Base-by-base conservation (phyloP, 2,888 invertebrate species). In the Cerceris ruficornis region DNA sequence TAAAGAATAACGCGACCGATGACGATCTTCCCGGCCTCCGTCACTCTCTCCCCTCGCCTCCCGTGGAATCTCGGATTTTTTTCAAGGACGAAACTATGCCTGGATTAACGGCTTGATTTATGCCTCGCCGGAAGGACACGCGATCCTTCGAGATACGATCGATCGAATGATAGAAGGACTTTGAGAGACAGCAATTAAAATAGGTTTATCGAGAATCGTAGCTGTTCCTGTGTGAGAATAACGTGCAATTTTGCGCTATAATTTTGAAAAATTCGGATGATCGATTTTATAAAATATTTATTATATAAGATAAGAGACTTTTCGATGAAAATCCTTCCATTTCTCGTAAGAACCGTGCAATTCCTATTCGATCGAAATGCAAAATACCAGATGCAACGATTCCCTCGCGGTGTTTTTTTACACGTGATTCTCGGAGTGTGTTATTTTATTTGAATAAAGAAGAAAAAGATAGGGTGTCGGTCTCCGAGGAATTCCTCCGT, bases 1-100 rank as follows among this genome's bases (percentile, higher is more conserved):
- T 85, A 85, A 88, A 88, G 86, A 87, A 88, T 88, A 88, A 88
- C 86, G 81, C 78, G 55, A 69, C 14, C 75, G 79, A 82, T 82
- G 79, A 80, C 70, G 74, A 58, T 54, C 50, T 28, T 52, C 28
- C 55, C 42, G 55, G 42, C 54, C 49, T 49, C 61, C 73, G 65
- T 28, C 28, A 28, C 28, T 28, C 28, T 28, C 55, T 60, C 62
- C 69, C 28, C 54, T 66, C 41, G 62, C 49, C 61, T 58, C 61
- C 49, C 17, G 7, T 28, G 28, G 28, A 28, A 28, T 28, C 28
- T 28, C 28, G 5, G 9, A 7, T 67, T 70, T 85, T 80, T 81
- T 83, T 66, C 68, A 49, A 6, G 5, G 41, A 9, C 59, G 72
- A 54, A 75, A 70, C 28, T 50, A 17, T 57, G 41, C 61, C 42